Base-by-base conservation (phyloP, 2,888 invertebrate species). In the Drosophila mettleri region DNA sequence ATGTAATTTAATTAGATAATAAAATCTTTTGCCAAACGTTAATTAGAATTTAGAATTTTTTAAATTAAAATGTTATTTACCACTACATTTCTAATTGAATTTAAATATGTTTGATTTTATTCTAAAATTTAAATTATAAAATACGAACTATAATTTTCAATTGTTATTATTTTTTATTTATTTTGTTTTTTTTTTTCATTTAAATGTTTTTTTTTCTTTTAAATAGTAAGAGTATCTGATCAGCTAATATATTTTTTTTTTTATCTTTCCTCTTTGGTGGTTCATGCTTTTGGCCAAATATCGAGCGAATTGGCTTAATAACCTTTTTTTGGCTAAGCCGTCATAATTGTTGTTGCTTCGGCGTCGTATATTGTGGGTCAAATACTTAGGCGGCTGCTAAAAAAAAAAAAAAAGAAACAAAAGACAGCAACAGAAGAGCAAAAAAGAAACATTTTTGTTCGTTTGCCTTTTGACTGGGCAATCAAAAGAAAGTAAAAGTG, bases 401-500 rank as follows among this genome's bases (percentile, higher is more conserved):
- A 54, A 16, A 43, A 51, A 49, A 36, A 22, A 48, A 72, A 74
- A 69, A 29, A 58, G 16, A 9, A 8, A 58, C 51, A 36, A 69
- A 36, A 60, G 43, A 27, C 45, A 29, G 16, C 55, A 58, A 43
- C n/a, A 51, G 39, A 22, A 58, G 8, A 48, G n/a, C n/a, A n/a
- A 64, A 68, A 74, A 77, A 72, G 73, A 34, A 66, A n/a, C 16
- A 62, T 62, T 70, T 57, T 75, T 81, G 74, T 81, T 29, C 48
- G 55, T 24, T 60, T 67, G 59, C 45, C 57, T 69, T 48, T 76
- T 54, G 38, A 67, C 63, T 68, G 57, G 70, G 20, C 74, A 74
- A 73, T 80, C 75, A 74, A 81, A 87, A 81, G 87, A 83, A 83
- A 83, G 83, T 83, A 87, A 83, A 85, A 83, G 83, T 87, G 85